A percentile compares a stretch with the other conserved stretches of the same genome.
These are phyloP conservation scores for Catharus bicknelli DNA, from an alignment of 2,113 vertebrate genomes.

Conservation along the genomic window DNA sequence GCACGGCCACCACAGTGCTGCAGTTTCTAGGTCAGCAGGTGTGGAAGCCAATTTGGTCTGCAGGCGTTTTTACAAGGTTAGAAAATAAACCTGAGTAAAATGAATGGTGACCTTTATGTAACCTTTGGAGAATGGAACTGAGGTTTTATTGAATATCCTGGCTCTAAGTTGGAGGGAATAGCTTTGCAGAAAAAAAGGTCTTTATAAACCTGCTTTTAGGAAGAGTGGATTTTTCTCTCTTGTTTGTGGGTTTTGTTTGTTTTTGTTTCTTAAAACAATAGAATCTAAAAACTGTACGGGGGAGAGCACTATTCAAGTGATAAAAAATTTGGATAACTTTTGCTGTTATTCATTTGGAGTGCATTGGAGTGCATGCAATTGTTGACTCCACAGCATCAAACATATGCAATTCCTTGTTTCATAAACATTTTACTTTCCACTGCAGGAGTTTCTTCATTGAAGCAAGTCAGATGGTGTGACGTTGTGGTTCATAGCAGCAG, in stretches of 20 bases:
- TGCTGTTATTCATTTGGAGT: neutral
- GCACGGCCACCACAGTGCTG: neutral
- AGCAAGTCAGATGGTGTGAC: neutral
- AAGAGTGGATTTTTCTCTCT: neutral
- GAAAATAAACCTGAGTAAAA: constrained; percentile 60
- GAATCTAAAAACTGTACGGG: neutral
- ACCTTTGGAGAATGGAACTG: constrained; percentile 43
- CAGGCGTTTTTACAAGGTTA: constrained; percentile 54
- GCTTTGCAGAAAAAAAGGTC: neutral
- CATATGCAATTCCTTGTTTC: neutral
- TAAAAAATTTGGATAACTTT: neutral
- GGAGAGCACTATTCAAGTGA: neutral
- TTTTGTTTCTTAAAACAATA: neutral
- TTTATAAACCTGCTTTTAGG: neutral
- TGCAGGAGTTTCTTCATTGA: neutral
- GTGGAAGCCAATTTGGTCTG: constrained; percentile 41
- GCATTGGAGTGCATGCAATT: neutral
- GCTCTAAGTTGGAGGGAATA: neutral
- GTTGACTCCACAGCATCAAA: neutral
- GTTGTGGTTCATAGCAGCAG: neutral
- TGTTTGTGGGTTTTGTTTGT: neutral
- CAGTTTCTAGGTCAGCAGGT: constrained; percentile 59
- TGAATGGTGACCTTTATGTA: constrained; percentile 54
- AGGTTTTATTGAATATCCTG: constrained; percentile 37
- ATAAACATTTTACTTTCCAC: neutral